phyloP scores from a whole-genome alignment of 2,113 vertebrate genomes.

The Ammodytes marinus region DNA sequence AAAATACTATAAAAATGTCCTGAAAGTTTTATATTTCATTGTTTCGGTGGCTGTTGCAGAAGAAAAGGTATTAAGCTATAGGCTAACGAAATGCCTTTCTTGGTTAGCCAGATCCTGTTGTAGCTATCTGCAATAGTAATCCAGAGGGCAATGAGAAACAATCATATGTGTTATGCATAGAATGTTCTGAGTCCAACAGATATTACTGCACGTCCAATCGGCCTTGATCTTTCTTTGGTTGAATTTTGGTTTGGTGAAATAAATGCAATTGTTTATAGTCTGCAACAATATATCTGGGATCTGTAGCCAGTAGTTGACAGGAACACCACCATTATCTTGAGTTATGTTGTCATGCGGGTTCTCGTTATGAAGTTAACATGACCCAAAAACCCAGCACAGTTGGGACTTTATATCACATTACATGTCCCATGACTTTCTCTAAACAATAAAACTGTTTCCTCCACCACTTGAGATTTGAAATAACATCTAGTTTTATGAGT shows the following conservation, averaged over 20 bases:
- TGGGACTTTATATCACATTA: constrained; percentile 2
- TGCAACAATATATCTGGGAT: not conserved
- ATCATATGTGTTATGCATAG: too few species aligned
- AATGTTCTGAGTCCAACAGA: too few species aligned
- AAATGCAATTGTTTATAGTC: not conserved
- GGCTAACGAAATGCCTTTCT: too few species aligned
- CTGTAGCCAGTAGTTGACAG: not conserved
- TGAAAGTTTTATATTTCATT: too few species aligned
- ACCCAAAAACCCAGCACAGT: not conserved
- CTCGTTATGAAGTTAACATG: not conserved
- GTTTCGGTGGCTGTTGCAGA: too few species aligned
- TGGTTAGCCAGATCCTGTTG: too few species aligned
- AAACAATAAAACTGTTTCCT: constrained; percentile 4
- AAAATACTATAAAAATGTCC: not conserved
- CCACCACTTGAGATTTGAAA: constrained; percentile 24
- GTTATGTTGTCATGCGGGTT: not conserved
- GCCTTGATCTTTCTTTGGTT: not conserved
- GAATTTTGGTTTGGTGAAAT: not conserved
- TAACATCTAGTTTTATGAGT: constrained; percentile 13
- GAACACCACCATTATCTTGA: not conserved
- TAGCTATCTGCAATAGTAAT: too few species aligned
- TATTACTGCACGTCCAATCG: not conserved
- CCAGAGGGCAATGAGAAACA: too few species aligned
- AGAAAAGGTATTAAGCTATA: too few species aligned
- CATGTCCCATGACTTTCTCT: not conserved